A percentile compares a stretch with the other conserved stretches of the same genome.
Conservation (phyloP, 2,888 invertebrate genomes). For the Rhagophthalmus giganteus region DNA sequence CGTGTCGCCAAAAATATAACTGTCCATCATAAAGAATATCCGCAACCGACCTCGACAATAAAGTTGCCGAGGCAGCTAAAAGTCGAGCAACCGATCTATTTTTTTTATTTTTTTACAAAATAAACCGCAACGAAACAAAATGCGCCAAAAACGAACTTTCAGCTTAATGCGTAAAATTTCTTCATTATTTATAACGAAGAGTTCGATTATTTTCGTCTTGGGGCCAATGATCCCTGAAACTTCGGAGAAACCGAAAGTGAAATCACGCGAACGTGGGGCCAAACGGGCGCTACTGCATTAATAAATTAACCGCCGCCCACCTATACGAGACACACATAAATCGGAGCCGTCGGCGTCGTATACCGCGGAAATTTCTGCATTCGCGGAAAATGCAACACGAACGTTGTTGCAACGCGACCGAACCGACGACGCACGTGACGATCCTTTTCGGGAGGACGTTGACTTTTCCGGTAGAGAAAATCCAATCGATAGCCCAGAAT, state of each 20-base stretch:
- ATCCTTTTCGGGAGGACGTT: slow-evolving; percentile 25
- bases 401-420: slow-evolving; percentile 7
- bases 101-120: background rate
- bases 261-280: slow-evolving; percentile 21
- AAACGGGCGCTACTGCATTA: slow-evolving; percentile 19
- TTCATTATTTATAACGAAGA: slow-evolving; percentile 8
- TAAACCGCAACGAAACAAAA: background rate
- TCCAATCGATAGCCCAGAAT: slow-evolving; percentile 25
- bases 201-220: slow-evolving; percentile 25
- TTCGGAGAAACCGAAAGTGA: slow-evolving; percentile 25
- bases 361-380: too few species aligned
- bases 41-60: too few species aligned
- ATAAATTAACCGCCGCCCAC: slow-evolving; percentile 23
- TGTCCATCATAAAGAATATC: too few species aligned
- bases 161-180: background rate
- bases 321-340: background rate
- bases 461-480: slow-evolving; percentile 26
- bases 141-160: background rate
- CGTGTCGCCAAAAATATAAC: too few species aligned
- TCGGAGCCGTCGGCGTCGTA: too few species aligned
- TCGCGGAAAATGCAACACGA: slow-evolving; percentile 5
- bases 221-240: slow-evolving; percentile 18
- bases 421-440: slow-evolving; percentile 22
- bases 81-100: background rate
- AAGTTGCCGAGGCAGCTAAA: too few species aligned